Percentiles rank a stretch among this genome's conserved stretches.
Conservation (phyloP, 1,140 invertebrate species). For the Drosophila tristis region DNA sequence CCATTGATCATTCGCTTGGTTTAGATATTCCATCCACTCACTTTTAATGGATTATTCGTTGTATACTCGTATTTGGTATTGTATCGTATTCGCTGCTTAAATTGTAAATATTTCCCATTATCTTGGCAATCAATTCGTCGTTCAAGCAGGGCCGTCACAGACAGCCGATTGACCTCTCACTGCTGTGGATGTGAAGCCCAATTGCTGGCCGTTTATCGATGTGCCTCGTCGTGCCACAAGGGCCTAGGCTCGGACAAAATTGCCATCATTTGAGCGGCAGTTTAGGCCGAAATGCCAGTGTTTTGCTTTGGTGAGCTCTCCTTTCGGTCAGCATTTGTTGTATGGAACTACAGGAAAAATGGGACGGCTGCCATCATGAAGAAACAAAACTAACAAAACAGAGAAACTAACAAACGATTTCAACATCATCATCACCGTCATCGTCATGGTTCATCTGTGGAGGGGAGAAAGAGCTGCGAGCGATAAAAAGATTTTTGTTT, state of each 20-base stretch:
- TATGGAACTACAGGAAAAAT: conserved; percentile 58
- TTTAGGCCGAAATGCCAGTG: conserved; percentile 29
- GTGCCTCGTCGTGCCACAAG: conserved; percentile 33
- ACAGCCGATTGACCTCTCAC: conserved; percentile 37
- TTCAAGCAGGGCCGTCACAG: neutral
- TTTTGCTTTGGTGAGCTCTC: conserved; percentile 42
- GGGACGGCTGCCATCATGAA: conserved; percentile 8
- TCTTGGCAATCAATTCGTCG: conserved; percentile 26
- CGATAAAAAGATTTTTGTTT: conserved; percentile 72
- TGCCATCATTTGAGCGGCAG: conserved; percentile 51
- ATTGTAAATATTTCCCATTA: conserved; percentile 47
- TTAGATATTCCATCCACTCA: no score
- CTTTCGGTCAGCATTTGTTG: conserved; percentile 55
- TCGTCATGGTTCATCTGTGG: conserved; percentile 19
- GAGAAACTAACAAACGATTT: conserved; percentile 44
- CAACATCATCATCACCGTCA: conserved; percentile 42
- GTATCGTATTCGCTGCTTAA: conserved; percentile 2
- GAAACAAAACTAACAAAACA: conserved; percentile 16
- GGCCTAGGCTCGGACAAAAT: conserved; percentile 50
- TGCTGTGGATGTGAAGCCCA: conserved; percentile 21
- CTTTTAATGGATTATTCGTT: no score
- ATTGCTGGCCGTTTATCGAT: conserved; percentile 39
- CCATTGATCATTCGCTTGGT: no score
- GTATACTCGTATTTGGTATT: no score
- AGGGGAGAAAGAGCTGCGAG: conserved; percentile 23